Evolutionary conservation across 2,888 invertebrate genomes (phyloP), one percentile per base, ranked within the genome.

Genomic region (Caenorhabditis sp.): DNA sequence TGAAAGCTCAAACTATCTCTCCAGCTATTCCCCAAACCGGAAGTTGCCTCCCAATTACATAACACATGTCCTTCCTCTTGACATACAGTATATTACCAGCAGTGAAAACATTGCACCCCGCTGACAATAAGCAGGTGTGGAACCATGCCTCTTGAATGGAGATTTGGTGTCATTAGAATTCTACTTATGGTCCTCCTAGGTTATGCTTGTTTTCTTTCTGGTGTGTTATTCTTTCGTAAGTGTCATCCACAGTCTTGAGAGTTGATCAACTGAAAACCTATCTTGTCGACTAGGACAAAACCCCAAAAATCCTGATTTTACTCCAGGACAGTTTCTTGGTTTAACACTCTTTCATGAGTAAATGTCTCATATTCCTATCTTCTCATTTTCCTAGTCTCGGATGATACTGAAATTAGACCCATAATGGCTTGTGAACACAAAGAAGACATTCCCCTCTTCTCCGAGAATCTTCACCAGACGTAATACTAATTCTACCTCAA

Each of bases 71-170:
- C 14, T 51, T n/a, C n/a, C 54, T 1, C 24, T 22, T 16, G 14
- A 24, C 14, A 54, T 26, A 54, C 54, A 54, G 26, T 54, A 54
- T 7, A 26, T 31, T n/a, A 35, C 35, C 28, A 63, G 14, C 26
- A 49, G 49, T n/a, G 12, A 16, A 47, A 22, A 51, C n/a, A 16
- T 19, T 35, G 69, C 79, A 79, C 79, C 79, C 79, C 79, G 79
- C 79, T 79, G 79, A 79, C 79, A 79, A 79, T 70, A 64, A 64
- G 70, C 79, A 79, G 79, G 79, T 79, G 79, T 44, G 56, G 28
- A 3, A 24, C 12, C 49, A 54, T 38, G n/a, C 54, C 70, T 58
- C 77, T 70, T 69, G 70, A 64, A 63, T 76, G 7, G 31, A 41
- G 12, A 51, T n/a, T 47, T 31, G 54, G 44, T 28, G 47, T 68